Conservation (phyloP, 37 sponge, comb jelly and placozoan genomes). For the Diacarnus erythraeanus region DNA sequence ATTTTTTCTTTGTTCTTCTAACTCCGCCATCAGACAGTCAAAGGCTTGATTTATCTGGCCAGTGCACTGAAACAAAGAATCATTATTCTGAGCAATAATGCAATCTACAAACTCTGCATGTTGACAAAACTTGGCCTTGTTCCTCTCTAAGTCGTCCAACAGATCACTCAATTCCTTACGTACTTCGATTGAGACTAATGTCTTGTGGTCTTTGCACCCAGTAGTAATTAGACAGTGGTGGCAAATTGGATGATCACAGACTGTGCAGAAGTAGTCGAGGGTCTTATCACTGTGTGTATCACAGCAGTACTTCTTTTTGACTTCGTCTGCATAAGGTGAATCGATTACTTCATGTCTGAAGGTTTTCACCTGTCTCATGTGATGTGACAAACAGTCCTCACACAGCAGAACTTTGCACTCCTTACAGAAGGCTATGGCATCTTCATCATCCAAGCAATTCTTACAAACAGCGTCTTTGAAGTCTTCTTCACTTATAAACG, state of each 20-base stretch:
- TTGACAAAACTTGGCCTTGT: not conserved
- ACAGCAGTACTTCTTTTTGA: not conserved
- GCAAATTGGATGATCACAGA: constrained; percentile 1
- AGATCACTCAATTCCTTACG: not conserved
- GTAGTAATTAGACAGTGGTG: not conserved
- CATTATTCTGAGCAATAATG: not conserved
- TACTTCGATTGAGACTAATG: not conserved
- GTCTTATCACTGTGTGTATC: not conserved
- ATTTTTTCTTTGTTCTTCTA: not conserved
- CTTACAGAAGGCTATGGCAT: not conserved
- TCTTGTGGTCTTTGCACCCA: not conserved
- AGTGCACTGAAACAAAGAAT: not conserved
- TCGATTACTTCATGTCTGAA: not conserved
- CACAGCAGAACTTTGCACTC: not conserved
- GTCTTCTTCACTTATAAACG: not conserved
- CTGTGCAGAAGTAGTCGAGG: constrained; percentile 1
- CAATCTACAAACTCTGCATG: not conserved
- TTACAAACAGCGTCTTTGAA: not conserved
- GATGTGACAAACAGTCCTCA: not conserved
- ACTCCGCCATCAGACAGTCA: not conserved
- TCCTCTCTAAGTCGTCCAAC: not conserved
- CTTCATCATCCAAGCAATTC: not conserved
- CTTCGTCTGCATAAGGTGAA: not conserved
- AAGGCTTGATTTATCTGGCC: not conserved
- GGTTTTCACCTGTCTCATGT: not conserved